A percentile compares a stretch with the other conserved stretches of the same genome.
Conservation (phyloP, 2,888 invertebrate genomes). For the Campoletis raptor region DNA sequence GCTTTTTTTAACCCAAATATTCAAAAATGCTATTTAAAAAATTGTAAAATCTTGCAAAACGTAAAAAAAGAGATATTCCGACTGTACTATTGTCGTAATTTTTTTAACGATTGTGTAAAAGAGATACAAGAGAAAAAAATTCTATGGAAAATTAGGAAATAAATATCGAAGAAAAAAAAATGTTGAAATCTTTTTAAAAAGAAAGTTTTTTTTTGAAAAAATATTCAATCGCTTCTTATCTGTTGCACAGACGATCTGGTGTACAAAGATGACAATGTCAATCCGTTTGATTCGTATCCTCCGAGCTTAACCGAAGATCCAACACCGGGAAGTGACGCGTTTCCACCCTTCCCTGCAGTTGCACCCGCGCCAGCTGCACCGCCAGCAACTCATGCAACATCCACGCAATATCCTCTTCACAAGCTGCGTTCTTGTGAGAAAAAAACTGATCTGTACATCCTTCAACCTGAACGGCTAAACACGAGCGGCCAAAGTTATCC, state of each 20-base stretch:
- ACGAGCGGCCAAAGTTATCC: constrained; percentile 93
- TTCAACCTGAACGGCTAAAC: constrained; percentile 93
- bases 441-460: constrained; percentile 93
- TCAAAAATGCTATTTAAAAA: not conserved
- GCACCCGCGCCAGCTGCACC: constrained; percentile 78
- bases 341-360: constrained; percentile 83
- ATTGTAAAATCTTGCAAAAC: not conserved
- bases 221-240: not conserved
- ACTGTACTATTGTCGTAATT: not conserved
- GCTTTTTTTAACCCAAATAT: not conserved
- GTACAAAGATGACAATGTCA: constrained; percentile 79
- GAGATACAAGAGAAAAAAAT: not conserved
- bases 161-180: not conserved
- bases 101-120: not conserved
- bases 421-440: constrained; percentile 92
- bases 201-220: not conserved
- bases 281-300: constrained; percentile 77
- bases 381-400: constrained; percentile 86
- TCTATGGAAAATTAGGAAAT: not conserved
- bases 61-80: not conserved
- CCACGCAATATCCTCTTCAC: constrained; percentile 85
- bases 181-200: not conserved
- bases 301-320: constrained; percentile 85
- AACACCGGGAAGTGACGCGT: constrained; percentile 82
- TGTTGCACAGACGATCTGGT: constrained; percentile 77